phyloP scores from a whole-genome alignment of 2,113 vertebrate genomes.

The Chionomys nivalis region DNA sequence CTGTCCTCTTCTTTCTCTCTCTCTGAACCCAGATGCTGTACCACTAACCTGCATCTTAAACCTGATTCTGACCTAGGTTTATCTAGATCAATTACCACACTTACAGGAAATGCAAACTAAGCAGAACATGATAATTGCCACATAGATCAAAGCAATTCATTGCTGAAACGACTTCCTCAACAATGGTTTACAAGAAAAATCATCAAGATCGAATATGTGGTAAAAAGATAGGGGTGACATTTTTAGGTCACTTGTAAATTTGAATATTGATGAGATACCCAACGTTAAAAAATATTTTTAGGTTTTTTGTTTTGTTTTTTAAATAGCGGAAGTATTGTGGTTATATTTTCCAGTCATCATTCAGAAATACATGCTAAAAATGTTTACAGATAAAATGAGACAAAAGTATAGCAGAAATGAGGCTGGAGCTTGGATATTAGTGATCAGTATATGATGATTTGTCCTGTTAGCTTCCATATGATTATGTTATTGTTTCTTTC shows the following conservation, averaged over 20 bases:
- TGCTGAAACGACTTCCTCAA: not conserved
- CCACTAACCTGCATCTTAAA: not conserved
- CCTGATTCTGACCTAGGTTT: not conserved
- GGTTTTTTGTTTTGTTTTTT: not conserved
- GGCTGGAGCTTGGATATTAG: not conserved
- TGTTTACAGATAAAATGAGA: not conserved
- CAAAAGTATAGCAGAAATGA: not conserved
- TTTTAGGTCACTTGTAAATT: not conserved
- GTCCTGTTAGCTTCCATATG: not conserved
- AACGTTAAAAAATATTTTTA: not conserved
- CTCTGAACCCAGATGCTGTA: not conserved
- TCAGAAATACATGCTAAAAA: slow-evolving; percentile 20
- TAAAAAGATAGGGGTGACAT: not conserved
- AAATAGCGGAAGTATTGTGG: not conserved
- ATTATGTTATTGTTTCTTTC: not conserved
- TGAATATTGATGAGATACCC: not conserved
- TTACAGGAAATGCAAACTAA: not conserved
- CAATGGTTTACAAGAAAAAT: slow-evolving; percentile 29
- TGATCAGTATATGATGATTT: not conserved
- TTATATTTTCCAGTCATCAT: slow-evolving; percentile 26
- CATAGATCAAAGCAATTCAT: not conserved
- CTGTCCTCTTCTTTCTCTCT: no score
- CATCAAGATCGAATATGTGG: not conserved
- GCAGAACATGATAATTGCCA: not conserved
- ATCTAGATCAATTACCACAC: not conserved